These are phyloP conservation scores for Diabrotica undecimpunctata DNA, from an alignment of 1,140 invertebrate genomes.

Conservation along the genomic window DNA sequence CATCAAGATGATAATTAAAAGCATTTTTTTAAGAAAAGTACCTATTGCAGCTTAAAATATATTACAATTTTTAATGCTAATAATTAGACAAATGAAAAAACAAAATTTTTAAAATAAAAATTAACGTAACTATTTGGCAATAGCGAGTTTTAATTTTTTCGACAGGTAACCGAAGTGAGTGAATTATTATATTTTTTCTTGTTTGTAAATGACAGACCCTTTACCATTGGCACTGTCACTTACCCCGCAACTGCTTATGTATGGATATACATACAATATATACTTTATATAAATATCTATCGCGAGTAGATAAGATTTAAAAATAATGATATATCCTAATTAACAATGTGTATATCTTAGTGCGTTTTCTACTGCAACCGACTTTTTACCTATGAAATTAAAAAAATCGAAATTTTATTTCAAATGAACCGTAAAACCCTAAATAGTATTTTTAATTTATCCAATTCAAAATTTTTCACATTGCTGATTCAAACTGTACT, in stretches of 20 bases:
- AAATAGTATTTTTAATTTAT: too few species aligned
- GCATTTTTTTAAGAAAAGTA: too few species aligned
- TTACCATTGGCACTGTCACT: slow-evolving; percentile 33
- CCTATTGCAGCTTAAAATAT: too few species aligned
- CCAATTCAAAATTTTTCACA: too few species aligned
- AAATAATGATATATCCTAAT: slow-evolving; percentile 43
- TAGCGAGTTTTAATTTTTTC: background rate
- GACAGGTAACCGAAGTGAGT: slow-evolving; percentile 25
- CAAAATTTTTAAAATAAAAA: too few species aligned
- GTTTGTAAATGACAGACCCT: slow-evolving; percentile 28
- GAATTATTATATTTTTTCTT: slow-evolving; percentile 20
- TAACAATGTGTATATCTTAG: slow-evolving; percentile 38
- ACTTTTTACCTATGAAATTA: slow-evolving; percentile 18
- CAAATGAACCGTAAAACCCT: background rate
- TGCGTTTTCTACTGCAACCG: slow-evolving; percentile 39
- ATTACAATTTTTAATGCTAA: too few species aligned
- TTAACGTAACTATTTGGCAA: too few species aligned
- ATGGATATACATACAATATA: slow-evolving; percentile 39
- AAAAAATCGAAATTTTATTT: background rate
- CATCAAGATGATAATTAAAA: too few species aligned
- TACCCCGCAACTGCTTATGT: slow-evolving; percentile 36
- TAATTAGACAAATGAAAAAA: too few species aligned
- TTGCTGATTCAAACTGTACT: background rate
- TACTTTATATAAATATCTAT: slow-evolving; percentile 35
- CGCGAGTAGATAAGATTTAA: slow-evolving; percentile 41